Evolutionary conservation across 2,113 vertebrate genomes (phyloP).

Genomic region (human): DNA sequence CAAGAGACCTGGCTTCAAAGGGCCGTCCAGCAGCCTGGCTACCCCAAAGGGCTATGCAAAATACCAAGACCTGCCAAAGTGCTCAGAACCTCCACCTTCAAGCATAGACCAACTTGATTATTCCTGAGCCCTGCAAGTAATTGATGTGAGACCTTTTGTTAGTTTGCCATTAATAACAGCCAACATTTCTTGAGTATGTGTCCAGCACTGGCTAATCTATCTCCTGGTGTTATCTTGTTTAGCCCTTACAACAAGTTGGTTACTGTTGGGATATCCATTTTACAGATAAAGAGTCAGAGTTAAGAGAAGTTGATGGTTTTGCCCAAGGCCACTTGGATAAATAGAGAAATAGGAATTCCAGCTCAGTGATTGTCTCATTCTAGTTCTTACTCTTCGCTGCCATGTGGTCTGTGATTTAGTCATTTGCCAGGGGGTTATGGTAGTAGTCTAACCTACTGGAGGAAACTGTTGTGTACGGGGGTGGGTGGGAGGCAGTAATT

Average conservation of each 20-base stretch:
- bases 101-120: neutral
- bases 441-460: neutral
- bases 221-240: conserved; percentile 23
- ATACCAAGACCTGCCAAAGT: neutral
- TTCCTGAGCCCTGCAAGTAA: conserved; percentile 20
- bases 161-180: conserved; percentile 31
- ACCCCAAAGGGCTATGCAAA: neutral
- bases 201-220: neutral
- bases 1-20: neutral
- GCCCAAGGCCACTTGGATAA: neutral
- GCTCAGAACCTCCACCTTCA: neutral
- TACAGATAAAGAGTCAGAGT: conserved; percentile 16
- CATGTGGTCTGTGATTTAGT: neutral
- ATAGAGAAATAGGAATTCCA: neutral
- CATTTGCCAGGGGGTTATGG: neutral
- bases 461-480: neutral
- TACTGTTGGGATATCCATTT: conserved; percentile 19
- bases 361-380: neutral
- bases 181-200: conserved; percentile 28
- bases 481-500: accelerated
- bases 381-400: neutral
- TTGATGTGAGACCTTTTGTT: conserved; percentile 20
- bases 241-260: neutral
- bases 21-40: neutral
- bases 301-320: conserved; percentile 19